Conservation (phyloP, 2,797 vertebrate genomes). For the Ptychobarbus kaznakovi region DNA sequence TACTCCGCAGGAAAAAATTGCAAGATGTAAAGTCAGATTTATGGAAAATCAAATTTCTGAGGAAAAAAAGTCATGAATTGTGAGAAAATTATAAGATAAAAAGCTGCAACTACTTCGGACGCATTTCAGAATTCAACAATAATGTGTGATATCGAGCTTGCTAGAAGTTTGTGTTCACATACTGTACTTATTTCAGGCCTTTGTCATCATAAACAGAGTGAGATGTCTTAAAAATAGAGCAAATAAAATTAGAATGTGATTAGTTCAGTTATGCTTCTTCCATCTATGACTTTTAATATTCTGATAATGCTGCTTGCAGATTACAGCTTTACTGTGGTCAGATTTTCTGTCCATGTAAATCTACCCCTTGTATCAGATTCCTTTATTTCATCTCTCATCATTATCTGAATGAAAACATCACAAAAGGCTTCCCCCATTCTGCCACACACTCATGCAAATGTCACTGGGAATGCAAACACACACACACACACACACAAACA, state of each 20-base stretch:
- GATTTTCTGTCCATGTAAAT: not conserved
- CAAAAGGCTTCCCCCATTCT: slow-evolving; percentile 27
- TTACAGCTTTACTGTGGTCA: not conserved
- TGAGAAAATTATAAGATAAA: not conserved
- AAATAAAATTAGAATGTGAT: not conserved
- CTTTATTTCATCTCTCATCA: not conserved
- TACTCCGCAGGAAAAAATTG: not conserved
- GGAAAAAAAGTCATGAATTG: too few relatives aligned
- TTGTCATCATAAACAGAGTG: not conserved
- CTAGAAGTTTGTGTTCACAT: not conserved
- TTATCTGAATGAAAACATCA: slow-evolving; percentile 28
- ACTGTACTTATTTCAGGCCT: not conserved
- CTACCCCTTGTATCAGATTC: not conserved
- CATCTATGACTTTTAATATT: not conserved
- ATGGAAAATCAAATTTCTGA: too few relatives aligned
- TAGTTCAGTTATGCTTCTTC: not conserved
- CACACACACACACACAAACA: slow-evolving; percentile 22
- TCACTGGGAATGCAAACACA: slow-evolving; percentile 15
- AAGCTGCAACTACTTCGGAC: not conserved
- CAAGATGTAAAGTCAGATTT: not conserved
- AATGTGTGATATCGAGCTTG: not conserved
- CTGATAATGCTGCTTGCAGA: not conserved
- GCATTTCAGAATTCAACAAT: not conserved
- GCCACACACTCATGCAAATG: slow-evolving; percentile 24
- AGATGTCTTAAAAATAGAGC: not conserved